Base-by-base conservation (phyloP, 2,888 invertebrate genomes). In the Cosmia trapezina region DNA sequence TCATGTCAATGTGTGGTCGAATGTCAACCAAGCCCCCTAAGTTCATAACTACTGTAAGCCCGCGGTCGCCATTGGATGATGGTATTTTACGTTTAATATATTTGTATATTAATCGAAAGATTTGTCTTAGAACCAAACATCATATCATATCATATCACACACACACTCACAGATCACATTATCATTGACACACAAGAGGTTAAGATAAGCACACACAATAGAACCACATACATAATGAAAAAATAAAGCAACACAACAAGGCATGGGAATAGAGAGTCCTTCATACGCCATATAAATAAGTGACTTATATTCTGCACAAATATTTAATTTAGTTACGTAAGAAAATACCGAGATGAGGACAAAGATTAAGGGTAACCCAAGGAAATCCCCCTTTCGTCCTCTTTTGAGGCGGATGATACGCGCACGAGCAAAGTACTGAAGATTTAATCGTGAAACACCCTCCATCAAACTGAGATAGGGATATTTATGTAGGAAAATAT, bases 401-500 rank as follows among this genome's bases (percentile, higher is more conserved):
- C 47, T 12, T 60, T 67, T 43, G 45, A 45, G 49, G 28, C 37
- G 45, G 68, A 68, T 77, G 56, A 73, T 67, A 67, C 60, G 69
- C 60, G 37, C 63, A 61, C 63, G 49, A 70, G 60, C 51, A 68
- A 78, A 81, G 75, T 71, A 78, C 67, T 67, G 45, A 62, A 78
- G 83, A 82, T 81, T 78, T 81, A 82, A 81, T 78, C 74, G 73
- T 43, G 60, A 64, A 61, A 69, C 75, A 63, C 76, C 78, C 83
- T 81, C 83, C 73, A 64, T 81, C 71, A 73, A 33, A 64, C 54
- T 63, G 47, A 68, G 65, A 70, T 70, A 80, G 45, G 73, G 61
- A 67, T 65, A 28, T 28, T 28, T 28, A 69, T 37, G 71, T 67
- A 49, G 68, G 53, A 61, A 83, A 74, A 78, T 81, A 78, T 83